phyloP scores from a whole-genome alignment of 2,113 vertebrate species.

The Anthoscopus minutus region DNA sequence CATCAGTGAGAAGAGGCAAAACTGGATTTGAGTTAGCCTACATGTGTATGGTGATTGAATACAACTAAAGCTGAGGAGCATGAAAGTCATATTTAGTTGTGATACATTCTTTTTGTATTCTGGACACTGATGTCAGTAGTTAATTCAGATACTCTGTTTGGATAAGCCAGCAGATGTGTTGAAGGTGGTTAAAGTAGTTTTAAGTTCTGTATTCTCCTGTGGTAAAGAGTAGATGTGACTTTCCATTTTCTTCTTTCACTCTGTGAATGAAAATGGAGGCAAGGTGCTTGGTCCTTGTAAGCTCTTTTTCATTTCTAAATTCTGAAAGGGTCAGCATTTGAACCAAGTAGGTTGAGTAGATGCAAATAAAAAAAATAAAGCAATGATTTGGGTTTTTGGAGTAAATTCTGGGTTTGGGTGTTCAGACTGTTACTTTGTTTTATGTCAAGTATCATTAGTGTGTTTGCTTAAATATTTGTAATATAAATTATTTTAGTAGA shows the following conservation, averaged over 20 bases:
- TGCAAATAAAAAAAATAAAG: background rate
- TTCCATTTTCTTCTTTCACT: background rate
- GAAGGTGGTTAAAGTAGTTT: background rate
- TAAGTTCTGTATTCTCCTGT: background rate
- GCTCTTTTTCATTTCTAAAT: background rate
- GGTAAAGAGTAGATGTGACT: background rate
- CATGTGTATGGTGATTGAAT: background rate
- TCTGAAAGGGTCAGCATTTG: background rate
- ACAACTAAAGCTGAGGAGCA: background rate
- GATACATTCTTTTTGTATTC: background rate
- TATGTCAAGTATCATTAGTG: background rate
- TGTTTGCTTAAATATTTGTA: constrained; percentile 29
- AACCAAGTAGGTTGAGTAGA: background rate
- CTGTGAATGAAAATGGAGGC: background rate
- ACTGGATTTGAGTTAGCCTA: background rate
- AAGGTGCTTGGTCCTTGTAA: background rate
- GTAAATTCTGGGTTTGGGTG: background rate
- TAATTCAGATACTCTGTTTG: background rate
- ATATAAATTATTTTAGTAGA: constrained; percentile 34
- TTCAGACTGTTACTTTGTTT: background rate
- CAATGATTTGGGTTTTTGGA: background rate
- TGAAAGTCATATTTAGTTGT: background rate
- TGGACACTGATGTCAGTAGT: background rate
- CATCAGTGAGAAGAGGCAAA: background rate
- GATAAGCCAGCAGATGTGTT: background rate